These are phyloP conservation scores for Acrocyrtus sp. DNA, from an alignment of 2,888 invertebrate genomes.

Conservation along the genomic window DNA sequence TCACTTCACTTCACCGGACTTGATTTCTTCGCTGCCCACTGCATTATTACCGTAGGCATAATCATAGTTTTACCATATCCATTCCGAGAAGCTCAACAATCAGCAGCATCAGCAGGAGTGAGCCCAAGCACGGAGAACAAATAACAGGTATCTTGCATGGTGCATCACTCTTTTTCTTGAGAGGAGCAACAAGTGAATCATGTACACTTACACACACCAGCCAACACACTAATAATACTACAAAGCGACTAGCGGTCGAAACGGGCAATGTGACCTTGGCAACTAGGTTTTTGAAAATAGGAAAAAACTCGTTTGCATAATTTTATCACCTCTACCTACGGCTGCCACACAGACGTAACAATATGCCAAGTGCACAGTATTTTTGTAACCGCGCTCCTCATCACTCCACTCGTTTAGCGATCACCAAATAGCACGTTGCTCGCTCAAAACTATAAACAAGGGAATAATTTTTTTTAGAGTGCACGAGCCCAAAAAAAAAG, in stretches of 20 bases:
- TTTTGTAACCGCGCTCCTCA: too few species aligned
- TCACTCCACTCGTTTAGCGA: too few species aligned
- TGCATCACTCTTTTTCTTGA: conserved; percentile 25
- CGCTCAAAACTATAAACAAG: too few species aligned
- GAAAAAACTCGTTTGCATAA: conserved; percentile 64
- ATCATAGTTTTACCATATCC: conserved; percentile 14
- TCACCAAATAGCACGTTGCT: too few species aligned
- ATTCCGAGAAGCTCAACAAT: background rate
- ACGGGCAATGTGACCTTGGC: conserved; percentile 63
- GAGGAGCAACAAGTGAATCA: background rate
- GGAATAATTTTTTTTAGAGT: too few species aligned
- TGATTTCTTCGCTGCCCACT: conserved; percentile 28
- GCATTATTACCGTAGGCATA: conserved; percentile 48
- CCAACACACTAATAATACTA: background rate
- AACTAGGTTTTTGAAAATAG: conserved; percentile 61
- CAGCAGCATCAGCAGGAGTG: background rate
- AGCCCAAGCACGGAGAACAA: conserved; percentile 6
- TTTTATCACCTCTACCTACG: conserved; percentile 59
- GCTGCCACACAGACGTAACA: background rate
- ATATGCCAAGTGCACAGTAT: too few species aligned
- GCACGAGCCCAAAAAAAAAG: too few species aligned
- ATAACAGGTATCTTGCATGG: conserved; percentile 10
- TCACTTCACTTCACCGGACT: conserved; percentile 1
- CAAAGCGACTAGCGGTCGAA: conserved; percentile 60
- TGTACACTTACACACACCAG: background rate